phyloP scores from a whole-genome alignment of 2,113 vertebrate genomes.

The Indri indri region DNA sequence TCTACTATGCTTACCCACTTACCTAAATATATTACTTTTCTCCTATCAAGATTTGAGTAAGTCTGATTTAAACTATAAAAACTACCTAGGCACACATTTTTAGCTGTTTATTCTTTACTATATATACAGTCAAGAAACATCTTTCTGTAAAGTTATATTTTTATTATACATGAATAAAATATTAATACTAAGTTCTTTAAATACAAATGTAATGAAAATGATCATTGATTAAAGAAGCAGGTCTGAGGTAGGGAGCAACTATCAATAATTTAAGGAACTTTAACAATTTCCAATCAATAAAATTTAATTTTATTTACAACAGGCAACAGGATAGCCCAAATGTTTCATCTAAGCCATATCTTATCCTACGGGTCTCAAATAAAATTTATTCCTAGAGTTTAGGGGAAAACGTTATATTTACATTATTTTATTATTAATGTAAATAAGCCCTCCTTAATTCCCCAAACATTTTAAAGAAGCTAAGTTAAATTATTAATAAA shows the following conservation, averaged over 20 bases:
- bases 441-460: not conserved
- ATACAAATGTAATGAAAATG: not conserved
- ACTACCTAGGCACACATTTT: not conserved
- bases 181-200: not conserved
- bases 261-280: not conserved
- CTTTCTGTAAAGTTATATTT: not conserved
- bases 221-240: not conserved
- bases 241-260: not conserved
- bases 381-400: constrained; percentile 14
- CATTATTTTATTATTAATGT: not conserved
- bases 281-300: not conserved
- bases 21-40: not conserved
- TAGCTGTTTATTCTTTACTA: not conserved
- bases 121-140: not conserved
- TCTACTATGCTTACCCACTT: not conserved
- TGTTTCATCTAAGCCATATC: not conserved
- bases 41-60: not conserved
- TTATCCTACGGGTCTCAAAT: not conserved
- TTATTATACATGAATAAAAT: not conserved
- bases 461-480: not conserved
- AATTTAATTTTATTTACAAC: not conserved
- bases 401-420: not conserved
- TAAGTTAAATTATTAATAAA: constrained; percentile 13
- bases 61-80: not conserved
- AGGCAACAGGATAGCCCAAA: not conserved